phyloP scores from a whole-genome alignment of 2,888 invertebrate genomes.

The Lypha dubia region DNA sequence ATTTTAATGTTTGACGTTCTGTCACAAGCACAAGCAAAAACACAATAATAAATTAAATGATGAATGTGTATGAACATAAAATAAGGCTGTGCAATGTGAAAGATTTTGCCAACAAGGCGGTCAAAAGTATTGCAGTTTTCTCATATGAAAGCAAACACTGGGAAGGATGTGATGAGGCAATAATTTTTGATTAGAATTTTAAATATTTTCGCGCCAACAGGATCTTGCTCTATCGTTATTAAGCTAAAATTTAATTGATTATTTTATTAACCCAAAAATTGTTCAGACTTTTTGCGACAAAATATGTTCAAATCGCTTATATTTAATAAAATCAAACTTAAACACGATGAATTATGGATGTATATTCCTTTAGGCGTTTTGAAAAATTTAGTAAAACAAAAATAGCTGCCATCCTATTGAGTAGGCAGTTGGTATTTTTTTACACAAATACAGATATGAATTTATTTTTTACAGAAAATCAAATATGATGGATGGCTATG shows the following conservation, averaged over 20 bases:
- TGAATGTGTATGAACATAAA: slow-evolving; percentile 14
- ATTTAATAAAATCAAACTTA: neutral
- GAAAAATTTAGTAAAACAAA: slow-evolving; percentile 6
- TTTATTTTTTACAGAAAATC: slow-evolving; percentile 29
- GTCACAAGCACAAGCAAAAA: slow-evolving; percentile 58
- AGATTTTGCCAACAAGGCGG: neutral
- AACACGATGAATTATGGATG: too few species aligned
- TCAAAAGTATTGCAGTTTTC: neutral
- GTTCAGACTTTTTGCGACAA: too few species aligned
- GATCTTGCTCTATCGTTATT: too few species aligned
- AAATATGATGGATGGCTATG: slow-evolving; percentile 57
- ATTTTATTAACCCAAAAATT: too few species aligned
- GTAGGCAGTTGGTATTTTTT: slow-evolving; percentile 31
- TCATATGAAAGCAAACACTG: neutral
- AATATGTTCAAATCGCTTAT: too few species aligned
- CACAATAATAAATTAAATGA: slow-evolving; percentile 52
- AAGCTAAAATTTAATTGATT: too few species aligned
- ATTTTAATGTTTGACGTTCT: slow-evolving; percentile 50
- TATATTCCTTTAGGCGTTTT: neutral
- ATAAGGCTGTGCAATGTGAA: neutral
- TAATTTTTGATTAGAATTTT: too few species aligned
- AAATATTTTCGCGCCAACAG: too few species aligned
- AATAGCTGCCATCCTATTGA: slow-evolving; percentile 38
- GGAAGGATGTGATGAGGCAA: too few species aligned
- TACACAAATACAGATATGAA: neutral